phyloP scores from a whole-genome alignment of 2,797 vertebrate species.

The Silurus aristotelis region DNA sequence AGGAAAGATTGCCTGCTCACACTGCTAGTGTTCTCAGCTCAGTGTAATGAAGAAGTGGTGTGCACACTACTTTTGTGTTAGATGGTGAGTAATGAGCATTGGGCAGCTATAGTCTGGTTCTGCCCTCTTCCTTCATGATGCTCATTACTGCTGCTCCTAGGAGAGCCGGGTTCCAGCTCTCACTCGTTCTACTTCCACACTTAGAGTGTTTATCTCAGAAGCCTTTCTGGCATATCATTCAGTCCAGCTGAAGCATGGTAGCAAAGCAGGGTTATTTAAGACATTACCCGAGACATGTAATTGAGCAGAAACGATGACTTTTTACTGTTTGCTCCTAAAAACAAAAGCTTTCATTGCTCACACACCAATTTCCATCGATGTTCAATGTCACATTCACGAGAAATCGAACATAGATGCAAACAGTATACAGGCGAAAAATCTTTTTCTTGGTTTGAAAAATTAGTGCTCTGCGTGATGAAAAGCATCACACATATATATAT shows the following conservation, averaged over 20 bases:
- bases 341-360: background rate
- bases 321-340: background rate
- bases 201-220: constrained; percentile 52
- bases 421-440: background rate
- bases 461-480: too few relatives aligned
- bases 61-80: constrained; percentile 4
- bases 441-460: too few relatives aligned
- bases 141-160: constrained; percentile 57
- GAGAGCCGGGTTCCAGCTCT: constrained; percentile 38
- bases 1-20: background rate
- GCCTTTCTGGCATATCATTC: background rate
- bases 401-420: background rate
- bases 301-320: background rate
- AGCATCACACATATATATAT: too few relatives aligned
- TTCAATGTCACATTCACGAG: background rate
- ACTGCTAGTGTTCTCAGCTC: background rate
- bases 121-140: constrained; percentile 45
- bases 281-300: background rate
- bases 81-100: constrained; percentile 28
- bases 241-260: background rate
- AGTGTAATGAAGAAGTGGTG: constrained; percentile 9
- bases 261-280: background rate
- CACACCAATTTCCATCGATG: background rate
- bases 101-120: constrained; percentile 1
- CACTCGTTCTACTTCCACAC: constrained; percentile 46